These are phyloP conservation scores for Gobionotothen gibberifrons DNA, from an alignment of 2,797 vertebrate genomes.

Conservation along the genomic window DNA sequence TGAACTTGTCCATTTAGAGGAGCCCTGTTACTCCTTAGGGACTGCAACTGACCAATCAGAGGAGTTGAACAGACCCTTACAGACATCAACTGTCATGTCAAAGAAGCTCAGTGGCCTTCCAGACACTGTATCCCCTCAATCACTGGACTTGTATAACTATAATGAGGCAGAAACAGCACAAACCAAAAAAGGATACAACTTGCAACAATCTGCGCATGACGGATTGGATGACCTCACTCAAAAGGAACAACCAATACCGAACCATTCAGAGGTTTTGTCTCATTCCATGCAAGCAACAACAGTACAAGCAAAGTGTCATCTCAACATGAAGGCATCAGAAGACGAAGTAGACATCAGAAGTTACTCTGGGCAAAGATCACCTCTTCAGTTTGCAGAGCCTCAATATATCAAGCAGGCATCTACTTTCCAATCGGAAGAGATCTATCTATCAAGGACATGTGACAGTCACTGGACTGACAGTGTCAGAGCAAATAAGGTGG, in stretches of 20 bases:
- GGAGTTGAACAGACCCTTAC: constrained; percentile 22
- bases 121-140: constrained; percentile 18
- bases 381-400: constrained; percentile 46
- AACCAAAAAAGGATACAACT: constrained; percentile 12
- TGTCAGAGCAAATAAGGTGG: constrained; percentile 86
- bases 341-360: constrained; percentile 42
- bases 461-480: constrained; percentile 77
- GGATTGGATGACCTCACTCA: constrained; percentile 38
- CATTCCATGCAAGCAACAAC: constrained; percentile 37
- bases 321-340: constrained; percentile 37
- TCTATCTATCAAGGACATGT: constrained; percentile 72
- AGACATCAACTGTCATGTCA: constrained; percentile 31
- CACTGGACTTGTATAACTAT: constrained; percentile 29
- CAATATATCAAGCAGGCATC: constrained; percentile 50
- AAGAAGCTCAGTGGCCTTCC: constrained; percentile 15
- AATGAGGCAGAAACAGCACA: constrained; percentile 44
- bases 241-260: constrained; percentile 22
- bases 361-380: constrained; percentile 44
- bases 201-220: constrained; percentile 18
- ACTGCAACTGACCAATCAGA: constrained; percentile 46
- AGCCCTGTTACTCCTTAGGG: constrained; percentile 21
- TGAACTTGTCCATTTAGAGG: constrained; percentile 27
- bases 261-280: constrained; percentile 27
- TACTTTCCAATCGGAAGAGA: constrained; percentile 69
- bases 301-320: constrained; percentile 40